phyloP scores from a whole-genome alignment of 2,888 invertebrate genomes.

The Lepidonotus clava region DNA sequence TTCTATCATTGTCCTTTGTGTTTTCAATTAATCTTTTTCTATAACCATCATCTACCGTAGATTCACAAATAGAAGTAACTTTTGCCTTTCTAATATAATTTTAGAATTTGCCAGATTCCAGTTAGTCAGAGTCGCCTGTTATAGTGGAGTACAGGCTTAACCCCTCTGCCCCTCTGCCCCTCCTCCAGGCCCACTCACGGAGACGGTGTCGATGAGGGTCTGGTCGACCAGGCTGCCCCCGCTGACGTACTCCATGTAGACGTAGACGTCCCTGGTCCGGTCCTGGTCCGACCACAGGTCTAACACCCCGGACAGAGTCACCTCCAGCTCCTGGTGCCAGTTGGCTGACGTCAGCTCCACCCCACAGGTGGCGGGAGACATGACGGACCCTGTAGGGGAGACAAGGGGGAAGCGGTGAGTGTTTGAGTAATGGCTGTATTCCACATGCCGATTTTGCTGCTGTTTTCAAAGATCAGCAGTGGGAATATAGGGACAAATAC shows the following conservation, averaged over 20 bases:
- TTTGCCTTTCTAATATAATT: not conserved
- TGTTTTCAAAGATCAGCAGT: too few species aligned
- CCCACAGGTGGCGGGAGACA: constrained; percentile 12
- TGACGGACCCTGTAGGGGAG: not conserved
- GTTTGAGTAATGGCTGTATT: too few species aligned
- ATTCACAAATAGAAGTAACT: too few species aligned
- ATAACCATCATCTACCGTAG: too few species aligned
- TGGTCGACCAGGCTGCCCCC: not conserved
- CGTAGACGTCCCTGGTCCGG: not conserved
- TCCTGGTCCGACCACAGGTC: constrained; percentile 18
- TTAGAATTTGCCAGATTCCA: not conserved
- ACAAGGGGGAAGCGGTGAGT: not conserved
- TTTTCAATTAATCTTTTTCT: too few species aligned
- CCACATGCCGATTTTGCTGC: too few species aligned
- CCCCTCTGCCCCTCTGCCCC: not conserved
- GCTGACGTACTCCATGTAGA: not conserved
- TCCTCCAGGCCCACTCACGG: not conserved
- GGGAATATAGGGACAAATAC: not conserved
- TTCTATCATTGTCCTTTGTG: too few species aligned
- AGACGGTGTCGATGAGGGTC: not conserved
- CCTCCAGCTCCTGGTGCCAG: constrained; percentile 11
- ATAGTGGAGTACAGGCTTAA: too few species aligned
- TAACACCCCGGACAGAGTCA: constrained; percentile 12
- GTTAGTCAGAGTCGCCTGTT: too few species aligned
- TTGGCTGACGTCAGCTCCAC: constrained; percentile 16